phyloP scores from a whole-genome alignment of 2,797 vertebrate genomes.

The Phyllotis vaccarum region DNA sequence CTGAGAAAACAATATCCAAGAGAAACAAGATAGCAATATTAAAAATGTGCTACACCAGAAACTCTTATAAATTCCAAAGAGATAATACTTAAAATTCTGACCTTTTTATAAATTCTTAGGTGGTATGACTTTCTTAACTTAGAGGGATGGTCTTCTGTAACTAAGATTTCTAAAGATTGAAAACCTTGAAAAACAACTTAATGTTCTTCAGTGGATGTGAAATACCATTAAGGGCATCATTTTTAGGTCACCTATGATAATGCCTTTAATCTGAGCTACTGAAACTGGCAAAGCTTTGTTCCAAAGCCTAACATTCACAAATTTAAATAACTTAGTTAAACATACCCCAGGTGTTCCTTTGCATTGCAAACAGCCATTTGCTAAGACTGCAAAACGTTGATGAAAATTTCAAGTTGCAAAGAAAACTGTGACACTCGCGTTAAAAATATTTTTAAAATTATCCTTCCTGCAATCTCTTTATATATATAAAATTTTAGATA shows the following conservation, averaged over 20 bases:
- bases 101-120: conserved; percentile 35
- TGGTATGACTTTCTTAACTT: conserved; percentile 32
- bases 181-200: conserved; percentile 14
- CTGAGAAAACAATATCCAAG: background rate
- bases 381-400: conserved; percentile 72
- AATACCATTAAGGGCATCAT: conserved; percentile 21
- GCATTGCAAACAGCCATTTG: conserved; percentile 77
- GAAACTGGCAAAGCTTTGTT: conserved; percentile 47
- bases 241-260: conserved; percentile 46
- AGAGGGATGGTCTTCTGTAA: conserved; percentile 32
- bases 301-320: conserved; percentile 70
- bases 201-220: conserved; percentile 11
- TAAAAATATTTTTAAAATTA: conserved; percentile 75
- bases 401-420: conserved; percentile 78
- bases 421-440: conserved; percentile 73
- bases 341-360: conserved; percentile 75
- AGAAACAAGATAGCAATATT: conserved; percentile 11
- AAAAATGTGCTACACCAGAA: conserved; percentile 41
- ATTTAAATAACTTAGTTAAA: conserved; percentile 74
- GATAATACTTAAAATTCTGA: conserved; percentile 22
- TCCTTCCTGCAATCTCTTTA: conserved; percentile 65
- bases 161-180: conserved; percentile 57
- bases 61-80: conserved; percentile 6
- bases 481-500: conserved; percentile 59
- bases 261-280: conserved; percentile 59